A percentile compares a stretch with the other conserved stretches of the same genome.
phyloP scores from a whole-genome alignment of 2,888 invertebrate genomes.

The Malthinus flaveolus region DNA sequence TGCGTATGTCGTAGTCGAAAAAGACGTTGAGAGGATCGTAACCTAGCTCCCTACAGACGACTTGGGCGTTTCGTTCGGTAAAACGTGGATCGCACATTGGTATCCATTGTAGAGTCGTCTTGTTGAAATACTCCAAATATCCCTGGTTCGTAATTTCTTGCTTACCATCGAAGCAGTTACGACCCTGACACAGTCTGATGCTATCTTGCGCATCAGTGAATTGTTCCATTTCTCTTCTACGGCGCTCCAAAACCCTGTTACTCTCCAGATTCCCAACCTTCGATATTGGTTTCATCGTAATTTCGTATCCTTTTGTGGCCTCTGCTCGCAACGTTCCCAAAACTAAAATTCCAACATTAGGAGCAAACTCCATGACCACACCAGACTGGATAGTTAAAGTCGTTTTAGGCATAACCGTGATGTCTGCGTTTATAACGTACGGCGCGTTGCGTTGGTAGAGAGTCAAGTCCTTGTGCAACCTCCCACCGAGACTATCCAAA shows the following conservation, averaged over 20 bases:
- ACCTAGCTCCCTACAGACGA: conserved; percentile 92
- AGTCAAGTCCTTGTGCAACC: conserved; percentile 68
- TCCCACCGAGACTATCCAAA: conserved; percentile 74
- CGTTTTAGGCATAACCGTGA: conserved; percentile 95
- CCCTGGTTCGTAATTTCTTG: conserved; percentile 70
- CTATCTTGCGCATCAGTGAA: conserved; percentile 60
- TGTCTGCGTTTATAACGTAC: conserved; percentile 82
- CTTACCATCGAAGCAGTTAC: conserved; percentile 67
- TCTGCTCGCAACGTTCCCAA: conserved; percentile 86
- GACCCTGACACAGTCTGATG: conserved; percentile 79
- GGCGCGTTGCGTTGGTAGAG: conserved; percentile 69
- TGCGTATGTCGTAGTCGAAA: conserved; percentile 81
- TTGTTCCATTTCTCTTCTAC: conserved; percentile 62
- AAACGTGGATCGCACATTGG: conserved; percentile 95
- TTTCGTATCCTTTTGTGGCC: conserved; percentile 76
- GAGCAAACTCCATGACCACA: conserved; percentile 89
- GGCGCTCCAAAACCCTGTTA: conserved; percentile 52
- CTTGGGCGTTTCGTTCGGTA: conserved; percentile 95
- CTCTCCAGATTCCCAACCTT: conserved; percentile 45
- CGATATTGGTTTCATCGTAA: conserved; percentile 72
- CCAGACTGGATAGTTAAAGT: conserved; percentile 86
- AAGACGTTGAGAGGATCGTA: conserved; percentile 87
- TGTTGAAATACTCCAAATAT: conserved; percentile 93
- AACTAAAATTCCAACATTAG: conserved; percentile 94
- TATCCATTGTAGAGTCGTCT: conserved; percentile 94